Evolutionary conservation across 2,888 invertebrate species (phyloP).

Genomic region (Torymus texanus): DNA sequence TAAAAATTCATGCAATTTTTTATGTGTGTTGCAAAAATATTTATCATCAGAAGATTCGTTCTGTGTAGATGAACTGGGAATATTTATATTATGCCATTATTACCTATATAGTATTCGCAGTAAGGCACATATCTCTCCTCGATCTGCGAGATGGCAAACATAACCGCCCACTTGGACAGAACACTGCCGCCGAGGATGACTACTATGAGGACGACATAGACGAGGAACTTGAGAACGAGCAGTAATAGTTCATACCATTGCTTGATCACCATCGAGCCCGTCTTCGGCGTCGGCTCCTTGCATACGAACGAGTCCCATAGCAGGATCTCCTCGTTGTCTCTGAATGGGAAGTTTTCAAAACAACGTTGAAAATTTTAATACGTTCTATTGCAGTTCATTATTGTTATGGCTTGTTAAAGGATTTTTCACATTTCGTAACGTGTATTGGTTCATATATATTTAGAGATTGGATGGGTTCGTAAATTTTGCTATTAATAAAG

Average conservation of each 20-base stretch:
- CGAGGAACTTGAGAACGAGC: slow-evolving; percentile 81
- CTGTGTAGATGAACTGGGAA: too few relatives aligned
- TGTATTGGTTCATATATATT: too few relatives aligned
- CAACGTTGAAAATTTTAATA: too few relatives aligned
- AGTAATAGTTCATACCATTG: slow-evolving; percentile 80
- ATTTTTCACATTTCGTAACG: too few relatives aligned
- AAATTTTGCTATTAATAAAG: background rate
- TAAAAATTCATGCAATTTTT: background rate
- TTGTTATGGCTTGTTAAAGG: too few relatives aligned
- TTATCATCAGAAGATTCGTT: background rate
- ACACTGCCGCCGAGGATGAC: slow-evolving; percentile 82
- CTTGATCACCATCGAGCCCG: slow-evolving; percentile 82
- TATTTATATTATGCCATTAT: background rate
- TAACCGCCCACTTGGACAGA: slow-evolving; percentile 83
- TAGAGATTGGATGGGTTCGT: background rate
- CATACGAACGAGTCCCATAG: slow-evolving; percentile 90
- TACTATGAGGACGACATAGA: slow-evolving; percentile 82
- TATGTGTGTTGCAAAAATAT: background rate
- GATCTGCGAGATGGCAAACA: slow-evolving; percentile 85
- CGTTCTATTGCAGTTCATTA: too few relatives aligned
- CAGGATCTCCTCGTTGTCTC: slow-evolving; percentile 74
- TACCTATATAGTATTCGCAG: slow-evolving; percentile 77
- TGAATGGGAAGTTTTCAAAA: slow-evolving; percentile 39
- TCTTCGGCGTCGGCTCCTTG: slow-evolving; percentile 81
- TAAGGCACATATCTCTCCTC: slow-evolving; percentile 77